Evolutionary conservation across 2,888 invertebrate species (phyloP).

Genomic region (Tanytarsus gracilentus): DNA sequence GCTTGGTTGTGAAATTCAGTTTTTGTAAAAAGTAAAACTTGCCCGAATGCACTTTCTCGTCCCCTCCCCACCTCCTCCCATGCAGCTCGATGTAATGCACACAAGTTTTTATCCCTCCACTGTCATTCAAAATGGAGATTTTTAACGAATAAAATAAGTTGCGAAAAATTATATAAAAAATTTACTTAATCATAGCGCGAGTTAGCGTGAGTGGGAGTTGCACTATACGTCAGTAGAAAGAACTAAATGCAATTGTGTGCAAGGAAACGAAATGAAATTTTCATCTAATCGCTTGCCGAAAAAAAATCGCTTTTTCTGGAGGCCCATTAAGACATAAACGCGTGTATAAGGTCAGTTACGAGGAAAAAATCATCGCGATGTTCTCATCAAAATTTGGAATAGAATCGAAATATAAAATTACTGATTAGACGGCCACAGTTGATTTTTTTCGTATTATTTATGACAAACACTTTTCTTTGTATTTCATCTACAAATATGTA

Average conservation of each 20-base stretch:
- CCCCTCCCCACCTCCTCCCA: too few species aligned
- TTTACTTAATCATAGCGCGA: background rate
- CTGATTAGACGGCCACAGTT: too few species aligned
- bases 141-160: background rate
- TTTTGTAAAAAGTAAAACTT: conserved; percentile 29
- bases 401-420: too few species aligned
- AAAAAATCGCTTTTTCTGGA: background rate
- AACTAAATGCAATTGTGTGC: background rate
- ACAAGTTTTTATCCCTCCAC: background rate
- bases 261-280: background rate
- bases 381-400: conserved; percentile 1
- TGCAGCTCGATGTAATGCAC: conserved; percentile 23
- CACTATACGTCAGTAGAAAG: background rate
- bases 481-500: too few species aligned
- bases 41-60: conserved; percentile 18
- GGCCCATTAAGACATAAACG: conserved; percentile 25
- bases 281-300: background rate
- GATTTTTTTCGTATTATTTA: background rate
- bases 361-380: conserved; percentile 20
- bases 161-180: background rate
- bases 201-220: background rate
- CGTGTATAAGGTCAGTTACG: conserved; percentile 26
- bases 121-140: background rate
- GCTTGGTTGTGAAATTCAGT: conserved; percentile 28
- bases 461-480: too few species aligned